Evolutionary conservation across 2,888 invertebrate species (phyloP).

Genomic region (Hydropsyche betteni): DNA sequence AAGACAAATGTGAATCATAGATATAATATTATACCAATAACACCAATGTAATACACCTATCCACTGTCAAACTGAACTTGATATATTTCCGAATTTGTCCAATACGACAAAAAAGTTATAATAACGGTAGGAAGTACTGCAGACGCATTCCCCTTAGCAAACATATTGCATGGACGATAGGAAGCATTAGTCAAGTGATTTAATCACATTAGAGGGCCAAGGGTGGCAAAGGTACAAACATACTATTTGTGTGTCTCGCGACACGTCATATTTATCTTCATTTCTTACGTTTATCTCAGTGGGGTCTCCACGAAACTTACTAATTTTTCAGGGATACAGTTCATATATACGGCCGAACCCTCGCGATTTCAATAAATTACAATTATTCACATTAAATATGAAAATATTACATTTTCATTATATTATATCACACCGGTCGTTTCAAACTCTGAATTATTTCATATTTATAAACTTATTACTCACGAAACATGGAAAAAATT

Average conservation of each 20-base stretch:
- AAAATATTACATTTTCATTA: not conserved
- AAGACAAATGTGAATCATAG: too few relatives aligned
- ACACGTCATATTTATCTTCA: conserved; percentile 47
- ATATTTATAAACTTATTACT: not conserved
- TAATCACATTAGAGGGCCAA: conserved; percentile 50
- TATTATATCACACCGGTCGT: not conserved
- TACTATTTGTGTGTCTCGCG: conserved; percentile 42
- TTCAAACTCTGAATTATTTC: not conserved
- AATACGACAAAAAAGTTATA: conserved; percentile 14
- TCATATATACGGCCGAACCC: conserved; percentile 23
- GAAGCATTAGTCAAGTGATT: conserved; percentile 46
- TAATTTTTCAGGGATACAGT: conserved; percentile 33
- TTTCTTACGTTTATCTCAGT: conserved; percentile 34
- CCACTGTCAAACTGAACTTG: not conserved
- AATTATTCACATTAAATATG: conserved; percentile 23
- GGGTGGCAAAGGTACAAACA: conserved; percentile 25
- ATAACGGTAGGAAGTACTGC: conserved; percentile 5
- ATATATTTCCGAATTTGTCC: not conserved
- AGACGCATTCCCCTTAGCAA: conserved; percentile 3
- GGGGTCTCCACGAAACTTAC: conserved; percentile 32
- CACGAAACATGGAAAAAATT: not conserved
- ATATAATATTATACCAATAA: too few relatives aligned
- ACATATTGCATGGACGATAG: conserved; percentile 44
- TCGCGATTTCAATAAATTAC: conserved; percentile 9
- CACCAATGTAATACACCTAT: not conserved